Conservation (phyloP, 2,888 invertebrate genomes). For the Branchellion lobata region DNA sequence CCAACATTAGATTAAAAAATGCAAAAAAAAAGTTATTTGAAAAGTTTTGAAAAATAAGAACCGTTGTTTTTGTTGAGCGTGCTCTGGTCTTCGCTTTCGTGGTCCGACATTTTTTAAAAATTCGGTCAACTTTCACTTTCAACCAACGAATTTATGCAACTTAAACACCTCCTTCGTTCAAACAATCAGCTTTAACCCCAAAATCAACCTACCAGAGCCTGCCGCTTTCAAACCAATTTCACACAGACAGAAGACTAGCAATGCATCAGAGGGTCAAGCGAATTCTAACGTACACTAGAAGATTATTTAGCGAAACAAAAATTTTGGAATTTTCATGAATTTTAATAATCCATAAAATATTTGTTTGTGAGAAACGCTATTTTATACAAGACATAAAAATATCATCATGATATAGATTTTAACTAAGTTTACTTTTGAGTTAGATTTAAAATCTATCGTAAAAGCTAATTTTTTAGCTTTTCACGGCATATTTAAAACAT, state of each 20-base stretch:
- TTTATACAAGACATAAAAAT: too few species aligned
- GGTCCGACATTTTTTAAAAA: slow-evolving; percentile 63
- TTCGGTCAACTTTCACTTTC: slow-evolving; percentile 3
- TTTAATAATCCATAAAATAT: too few species aligned
- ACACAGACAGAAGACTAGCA: slow-evolving; percentile 36
- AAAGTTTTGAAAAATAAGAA: slow-evolving; percentile 40
- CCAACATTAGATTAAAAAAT: neutral
- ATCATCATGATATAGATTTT: too few species aligned
- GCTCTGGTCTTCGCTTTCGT: slow-evolving; percentile 62
- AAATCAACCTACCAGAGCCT: slow-evolving; percentile 24
- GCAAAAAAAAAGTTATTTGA: slow-evolving; percentile 4
- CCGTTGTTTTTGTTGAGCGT: slow-evolving; percentile 59
- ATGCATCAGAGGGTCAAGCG: slow-evolving; percentile 42
- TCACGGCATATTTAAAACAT: too few species aligned
- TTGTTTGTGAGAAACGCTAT: too few species aligned
- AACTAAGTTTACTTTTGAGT: too few species aligned
- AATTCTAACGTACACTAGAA: slow-evolving; percentile 33
- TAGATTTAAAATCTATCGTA: too few species aligned
- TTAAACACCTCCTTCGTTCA: slow-evolving; percentile 16
- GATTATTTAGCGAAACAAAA: neutral
- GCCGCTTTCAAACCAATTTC: slow-evolving; percentile 33
- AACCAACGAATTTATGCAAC: slow-evolving; percentile 3
- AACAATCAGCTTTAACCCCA: slow-evolving; percentile 28
- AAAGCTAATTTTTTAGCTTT: too few species aligned
- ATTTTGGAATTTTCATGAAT: too few species aligned